Evolutionary conservation across 2,888 invertebrate genomes (phyloP).

Genomic region (Torymus auratus): DNA sequence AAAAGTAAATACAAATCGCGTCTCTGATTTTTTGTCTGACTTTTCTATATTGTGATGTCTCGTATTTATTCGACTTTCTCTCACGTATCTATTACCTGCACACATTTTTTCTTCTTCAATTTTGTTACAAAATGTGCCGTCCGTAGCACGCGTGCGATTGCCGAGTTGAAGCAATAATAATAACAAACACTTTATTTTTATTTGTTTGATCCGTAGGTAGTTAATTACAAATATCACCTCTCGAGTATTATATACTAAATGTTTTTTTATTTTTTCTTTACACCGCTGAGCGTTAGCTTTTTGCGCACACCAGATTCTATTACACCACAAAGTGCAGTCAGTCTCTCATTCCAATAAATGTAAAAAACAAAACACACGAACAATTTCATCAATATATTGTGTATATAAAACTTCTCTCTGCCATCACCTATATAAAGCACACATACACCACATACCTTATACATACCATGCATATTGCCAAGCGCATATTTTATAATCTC

Average conservation of each 20-base stretch:
- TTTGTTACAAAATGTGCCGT: neutral
- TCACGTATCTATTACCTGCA: neutral
- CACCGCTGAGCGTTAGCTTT: constrained; percentile 39
- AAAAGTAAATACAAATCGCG: neutral
- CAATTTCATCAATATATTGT: too few species aligned
- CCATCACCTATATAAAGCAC: too few species aligned
- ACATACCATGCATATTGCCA: too few species aligned
- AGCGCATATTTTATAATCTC: too few species aligned
- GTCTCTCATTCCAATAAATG: too few species aligned
- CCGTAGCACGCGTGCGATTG: constrained; percentile 32
- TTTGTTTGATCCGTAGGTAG: constrained; percentile 15
- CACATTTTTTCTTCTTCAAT: neutral
- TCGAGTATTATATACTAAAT: constrained; percentile 9
- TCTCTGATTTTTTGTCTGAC: neutral
- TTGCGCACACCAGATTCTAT: neutral
- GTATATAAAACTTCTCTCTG: too few species aligned
- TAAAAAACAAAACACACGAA: too few species aligned
- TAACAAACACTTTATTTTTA: constrained; percentile 20
- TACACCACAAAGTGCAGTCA: neutral
- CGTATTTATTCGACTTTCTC: constrained; percentile 28
- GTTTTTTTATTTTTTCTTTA: constrained; percentile 17
- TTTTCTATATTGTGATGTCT: constrained; percentile 43
- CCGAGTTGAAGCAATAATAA: neutral
- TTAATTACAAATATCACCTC: neutral
- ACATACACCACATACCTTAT: too few species aligned